phyloP scores from a whole-genome alignment of 2,888 invertebrate genomes.

The Phymatocera aterrima region DNA sequence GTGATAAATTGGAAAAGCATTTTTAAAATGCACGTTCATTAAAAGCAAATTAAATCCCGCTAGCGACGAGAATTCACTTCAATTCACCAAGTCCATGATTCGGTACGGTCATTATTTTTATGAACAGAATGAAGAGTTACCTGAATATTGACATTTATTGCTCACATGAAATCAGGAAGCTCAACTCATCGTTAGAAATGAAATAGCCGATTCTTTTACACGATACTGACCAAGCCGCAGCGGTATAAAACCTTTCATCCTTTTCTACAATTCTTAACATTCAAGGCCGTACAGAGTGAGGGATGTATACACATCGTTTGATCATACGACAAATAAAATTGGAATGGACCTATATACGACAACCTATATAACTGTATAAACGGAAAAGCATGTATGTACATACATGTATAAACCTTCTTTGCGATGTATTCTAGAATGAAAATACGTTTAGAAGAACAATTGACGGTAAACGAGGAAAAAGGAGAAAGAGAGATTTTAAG shows the following conservation, averaged over 20 bases:
- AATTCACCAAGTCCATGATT: slow-evolving; percentile 15
- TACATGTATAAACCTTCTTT: not conserved
- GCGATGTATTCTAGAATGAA: slow-evolving; percentile 5
- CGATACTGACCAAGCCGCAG: not conserved
- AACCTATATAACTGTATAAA: not conserved
- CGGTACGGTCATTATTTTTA: not conserved
- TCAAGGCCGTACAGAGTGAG: not conserved
- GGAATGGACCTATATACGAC: slow-evolving; percentile 17
- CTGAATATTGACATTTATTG: slow-evolving; percentile 19
- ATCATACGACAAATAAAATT: slow-evolving; percentile 11
- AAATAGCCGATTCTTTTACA: not conserved
- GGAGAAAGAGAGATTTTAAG: not conserved
- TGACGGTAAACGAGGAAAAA: not conserved
- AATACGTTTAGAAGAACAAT: slow-evolving; percentile 1
- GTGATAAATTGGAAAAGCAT: not conserved
- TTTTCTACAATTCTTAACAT: not conserved
- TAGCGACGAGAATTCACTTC: slow-evolving; percentile 6
- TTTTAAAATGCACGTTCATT: slow-evolving; percentile 8
- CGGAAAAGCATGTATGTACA: not conserved
- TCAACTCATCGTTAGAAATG: not conserved
- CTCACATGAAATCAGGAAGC: not conserved
- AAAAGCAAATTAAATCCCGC: slow-evolving; percentile 5
- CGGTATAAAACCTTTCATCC: not conserved
- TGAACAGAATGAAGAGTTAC: not conserved
- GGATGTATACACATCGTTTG: not conserved